Conservation (phyloP, 1,140 invertebrate genomes). For the Drosophila biarmipes region DNA sequence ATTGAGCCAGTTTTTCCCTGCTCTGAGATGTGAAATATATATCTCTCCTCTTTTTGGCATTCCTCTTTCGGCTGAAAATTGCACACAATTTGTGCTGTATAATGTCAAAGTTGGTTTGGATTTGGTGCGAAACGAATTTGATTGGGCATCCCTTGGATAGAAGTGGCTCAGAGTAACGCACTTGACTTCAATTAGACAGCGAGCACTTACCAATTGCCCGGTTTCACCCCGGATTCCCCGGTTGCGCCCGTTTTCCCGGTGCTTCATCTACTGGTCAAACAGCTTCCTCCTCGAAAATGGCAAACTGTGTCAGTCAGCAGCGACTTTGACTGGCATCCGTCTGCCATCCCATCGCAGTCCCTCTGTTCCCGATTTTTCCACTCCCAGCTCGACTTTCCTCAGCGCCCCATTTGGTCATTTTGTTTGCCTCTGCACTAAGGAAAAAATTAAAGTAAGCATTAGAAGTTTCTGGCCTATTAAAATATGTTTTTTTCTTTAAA, state of each 20-base stretch:
- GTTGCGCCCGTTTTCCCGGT: neutral
- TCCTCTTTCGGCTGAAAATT: conserved; percentile 30
- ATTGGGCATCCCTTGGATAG: conserved; percentile 37
- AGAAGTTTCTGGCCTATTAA: too few relatives aligned
- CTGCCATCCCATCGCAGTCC: conserved; percentile 47
- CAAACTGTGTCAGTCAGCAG: conserved; percentile 77
- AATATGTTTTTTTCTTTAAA: too few relatives aligned
- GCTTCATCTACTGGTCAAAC: conserved; percentile 28
- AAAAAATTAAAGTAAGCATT: neutral
- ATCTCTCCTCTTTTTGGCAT: conserved; percentile 5
- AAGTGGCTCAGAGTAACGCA: conserved; percentile 57
- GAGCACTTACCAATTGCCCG: conserved; percentile 56
- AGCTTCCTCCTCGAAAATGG: conserved; percentile 44
- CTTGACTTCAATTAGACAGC: conserved; percentile 75
- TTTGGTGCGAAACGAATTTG: conserved; percentile 19
- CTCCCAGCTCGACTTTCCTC: conserved; percentile 21
- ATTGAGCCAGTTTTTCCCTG: conserved; percentile 25
- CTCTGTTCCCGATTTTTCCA: conserved; percentile 18
- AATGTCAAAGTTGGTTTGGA: conserved; percentile 73
- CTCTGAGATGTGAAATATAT: conserved; percentile 41
- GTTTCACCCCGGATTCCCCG: conserved; percentile 16
- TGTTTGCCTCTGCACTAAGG: conserved; percentile 29
- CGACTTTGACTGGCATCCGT: conserved; percentile 73
- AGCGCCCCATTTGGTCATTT: conserved; percentile 35
- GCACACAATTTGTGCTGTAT: conserved; percentile 72